Evolutionary conservation across 2,797 vertebrate genomes (phyloP).

Genomic region (Danio albolineatus): DNA sequence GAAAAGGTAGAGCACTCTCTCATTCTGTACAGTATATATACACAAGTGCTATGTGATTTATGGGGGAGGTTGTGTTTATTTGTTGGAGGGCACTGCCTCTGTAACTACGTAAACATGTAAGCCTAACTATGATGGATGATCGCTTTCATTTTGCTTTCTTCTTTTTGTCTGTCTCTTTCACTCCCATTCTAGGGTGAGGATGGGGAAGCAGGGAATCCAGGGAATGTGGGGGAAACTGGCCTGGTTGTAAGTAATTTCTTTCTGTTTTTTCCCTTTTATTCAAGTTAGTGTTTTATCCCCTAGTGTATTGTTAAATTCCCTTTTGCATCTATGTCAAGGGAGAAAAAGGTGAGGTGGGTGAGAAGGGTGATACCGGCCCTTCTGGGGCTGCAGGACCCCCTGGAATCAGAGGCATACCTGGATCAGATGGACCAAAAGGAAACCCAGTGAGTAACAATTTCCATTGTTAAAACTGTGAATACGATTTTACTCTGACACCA

Average conservation of each 20-base stretch:
- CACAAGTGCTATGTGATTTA: not conserved
- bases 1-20: constrained; percentile 84
- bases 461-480: not conserved
- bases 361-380: constrained; percentile 88
- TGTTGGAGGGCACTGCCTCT: constrained; percentile 14
- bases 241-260: constrained; percentile 78
- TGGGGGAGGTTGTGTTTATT: constrained; percentile 13
- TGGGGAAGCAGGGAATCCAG: constrained; percentile 88
- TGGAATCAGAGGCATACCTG: constrained; percentile 86
- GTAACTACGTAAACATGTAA: constrained; percentile 17
- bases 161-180: constrained; percentile 32
- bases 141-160: constrained; percentile 4
- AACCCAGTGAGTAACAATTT: constrained; percentile 77
- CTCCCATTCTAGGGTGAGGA: constrained; percentile 83
- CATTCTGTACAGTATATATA: constrained; percentile 34
- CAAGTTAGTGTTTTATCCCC: not conserved
- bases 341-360: constrained; percentile 85
- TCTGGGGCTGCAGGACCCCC: constrained; percentile 87
- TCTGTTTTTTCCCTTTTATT: not conserved
- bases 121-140: constrained; percentile 26
- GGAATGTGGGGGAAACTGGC: constrained; percentile 81
- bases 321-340: constrained; percentile 74
- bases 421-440: constrained; percentile 93
- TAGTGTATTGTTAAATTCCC: constrained; percentile 4
- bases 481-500: constrained; percentile 5